Conservation (phyloP, 2,797 vertebrate genomes). For the Coreius guichenoti region DNA sequence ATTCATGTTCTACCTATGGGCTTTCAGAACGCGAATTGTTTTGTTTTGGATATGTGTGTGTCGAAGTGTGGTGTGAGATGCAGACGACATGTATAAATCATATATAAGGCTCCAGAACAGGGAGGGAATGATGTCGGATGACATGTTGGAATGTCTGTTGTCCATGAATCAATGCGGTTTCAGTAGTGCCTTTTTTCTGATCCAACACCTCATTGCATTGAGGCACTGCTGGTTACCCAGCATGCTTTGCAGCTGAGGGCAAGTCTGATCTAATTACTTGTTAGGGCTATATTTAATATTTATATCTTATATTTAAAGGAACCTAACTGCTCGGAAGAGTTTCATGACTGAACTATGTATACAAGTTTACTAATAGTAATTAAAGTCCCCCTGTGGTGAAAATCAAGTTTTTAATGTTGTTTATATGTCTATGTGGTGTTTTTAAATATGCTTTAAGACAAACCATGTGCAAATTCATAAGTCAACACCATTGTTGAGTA, state of each 20-base stretch:
- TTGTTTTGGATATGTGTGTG: slow-evolving; percentile 53
- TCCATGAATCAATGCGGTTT: slow-evolving; percentile 30
- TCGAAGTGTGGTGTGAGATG: slow-evolving; percentile 26
- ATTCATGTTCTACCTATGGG: slow-evolving; percentile 72
- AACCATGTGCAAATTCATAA: too few relatives aligned
- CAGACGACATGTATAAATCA: slow-evolving; percentile 63
- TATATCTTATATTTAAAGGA: too few relatives aligned
- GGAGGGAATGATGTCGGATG: slow-evolving; percentile 33
- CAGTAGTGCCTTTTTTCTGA: not conserved
- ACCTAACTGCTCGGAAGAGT: too few relatives aligned
- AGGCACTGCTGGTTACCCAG: not conserved
- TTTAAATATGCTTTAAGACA: too few relatives aligned
- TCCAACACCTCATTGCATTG: slow-evolving; percentile 53
- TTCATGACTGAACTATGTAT: too few relatives aligned
- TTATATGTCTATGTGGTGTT: too few relatives aligned
- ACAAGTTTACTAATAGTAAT: too few relatives aligned
- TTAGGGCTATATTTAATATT: not conserved
- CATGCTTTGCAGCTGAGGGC: not conserved
- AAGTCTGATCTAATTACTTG: not conserved
- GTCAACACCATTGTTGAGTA: too few relatives aligned
- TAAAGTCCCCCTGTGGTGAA: too few relatives aligned
- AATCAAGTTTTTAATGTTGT: too few relatives aligned
- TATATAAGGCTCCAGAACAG: slow-evolving; percentile 56
- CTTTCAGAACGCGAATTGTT: slow-evolving; percentile 61
- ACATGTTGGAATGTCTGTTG: slow-evolving; percentile 2